phyloP scores from a whole-genome alignment of 2,797 vertebrate species.

The Enteromius unitaeniatus region DNA sequence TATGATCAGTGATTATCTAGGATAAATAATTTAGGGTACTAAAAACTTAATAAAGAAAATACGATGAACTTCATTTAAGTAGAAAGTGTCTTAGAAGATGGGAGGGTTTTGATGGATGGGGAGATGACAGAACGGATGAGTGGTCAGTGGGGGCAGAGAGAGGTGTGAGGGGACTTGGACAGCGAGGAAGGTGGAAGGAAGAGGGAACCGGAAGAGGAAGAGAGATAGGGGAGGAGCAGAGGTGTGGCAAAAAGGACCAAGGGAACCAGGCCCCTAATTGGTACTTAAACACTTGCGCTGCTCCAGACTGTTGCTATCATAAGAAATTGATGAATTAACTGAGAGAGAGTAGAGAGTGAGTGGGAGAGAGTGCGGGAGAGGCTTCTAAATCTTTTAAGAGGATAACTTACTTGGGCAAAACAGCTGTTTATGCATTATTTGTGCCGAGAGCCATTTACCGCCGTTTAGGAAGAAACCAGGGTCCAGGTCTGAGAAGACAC shows the following conservation, averaged over 20 bases:
- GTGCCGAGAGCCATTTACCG: constrained; percentile 82
- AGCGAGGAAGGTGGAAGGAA: constrained; percentile 20
- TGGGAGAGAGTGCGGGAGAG: constrained; percentile 69
- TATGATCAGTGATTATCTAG: constrained; percentile 81
- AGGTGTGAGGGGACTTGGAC: constrained; percentile 55
- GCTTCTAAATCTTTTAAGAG: constrained; percentile 86
- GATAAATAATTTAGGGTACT: constrained; percentile 81
- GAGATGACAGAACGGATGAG: constrained; percentile 33
- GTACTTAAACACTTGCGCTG: constrained; percentile 78
- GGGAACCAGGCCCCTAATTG: constrained; percentile 78
- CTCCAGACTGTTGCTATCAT: constrained; percentile 87
- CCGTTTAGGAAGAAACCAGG: constrained; percentile 76
- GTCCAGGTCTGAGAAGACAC: constrained; percentile 74
- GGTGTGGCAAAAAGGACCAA: constrained; percentile 75
- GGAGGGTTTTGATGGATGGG: constrained; percentile 39
- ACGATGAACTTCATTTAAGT: constrained; percentile 60
- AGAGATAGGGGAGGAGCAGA: constrained; percentile 73
- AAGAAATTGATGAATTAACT: constrained; percentile 88
- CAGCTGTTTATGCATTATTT: constrained; percentile 90
- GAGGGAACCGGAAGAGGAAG: constrained; percentile 43
- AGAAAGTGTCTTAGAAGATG: constrained; percentile 28
- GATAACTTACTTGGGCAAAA: constrained; percentile 89
- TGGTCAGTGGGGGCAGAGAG: constrained; percentile 39
- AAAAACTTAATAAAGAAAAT: constrained; percentile 81
- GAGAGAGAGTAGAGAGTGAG: constrained; percentile 71